Percentiles rank a stretch among this genome's conserved stretches.
Evolutionary conservation across 2,888 invertebrate genomes (phyloP).

Genomic region (Clostera curtula): DNA sequence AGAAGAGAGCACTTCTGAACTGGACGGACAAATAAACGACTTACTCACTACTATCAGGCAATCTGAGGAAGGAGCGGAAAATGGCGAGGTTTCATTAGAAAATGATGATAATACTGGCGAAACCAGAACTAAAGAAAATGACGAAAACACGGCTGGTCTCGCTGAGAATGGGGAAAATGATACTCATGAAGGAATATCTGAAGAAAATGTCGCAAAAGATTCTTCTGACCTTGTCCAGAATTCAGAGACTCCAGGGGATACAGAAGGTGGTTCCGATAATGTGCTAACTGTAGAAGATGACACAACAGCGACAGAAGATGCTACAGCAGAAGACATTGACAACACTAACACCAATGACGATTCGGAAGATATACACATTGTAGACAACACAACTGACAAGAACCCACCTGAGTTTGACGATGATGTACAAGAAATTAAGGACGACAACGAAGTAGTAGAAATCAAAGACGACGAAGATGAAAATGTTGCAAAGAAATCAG

Average conservation of each 20-base stretch:
- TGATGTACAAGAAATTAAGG: too few species aligned
- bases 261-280: slow-evolving; percentile 3
- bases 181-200: background rate
- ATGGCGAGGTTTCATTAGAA: too few species aligned
- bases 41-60: slow-evolving; percentile 38
- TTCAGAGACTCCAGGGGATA: slow-evolving; percentile 4
- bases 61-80: slow-evolving; percentile 20
- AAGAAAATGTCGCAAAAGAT: slow-evolving; percentile 5
- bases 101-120: slow-evolving; percentile 4
- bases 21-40: slow-evolving; percentile 45
- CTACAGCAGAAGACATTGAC: slow-evolving; percentile 1
- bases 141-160: slow-evolving; percentile 5
- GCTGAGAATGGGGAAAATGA: slow-evolving; percentile 4
- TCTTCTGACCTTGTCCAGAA: too few species aligned
- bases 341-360: slow-evolving; percentile 1
- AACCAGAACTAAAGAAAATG: slow-evolving; percentile 1
- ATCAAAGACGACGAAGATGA: too few species aligned
- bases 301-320: slow-evolving; percentile 3
- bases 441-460: too few species aligned
- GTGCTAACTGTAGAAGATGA: slow-evolving; percentile 3
- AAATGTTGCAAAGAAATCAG: too few species aligned
- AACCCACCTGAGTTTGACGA: too few species aligned
- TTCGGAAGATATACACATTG: too few species aligned
- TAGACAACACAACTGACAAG: too few species aligned
- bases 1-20: slow-evolving; percentile 10